Evolutionary conservation across 92 coral and sea anemone genomes (phyloP).

Genomic region (Hydrozoanthus gracilis): DNA sequence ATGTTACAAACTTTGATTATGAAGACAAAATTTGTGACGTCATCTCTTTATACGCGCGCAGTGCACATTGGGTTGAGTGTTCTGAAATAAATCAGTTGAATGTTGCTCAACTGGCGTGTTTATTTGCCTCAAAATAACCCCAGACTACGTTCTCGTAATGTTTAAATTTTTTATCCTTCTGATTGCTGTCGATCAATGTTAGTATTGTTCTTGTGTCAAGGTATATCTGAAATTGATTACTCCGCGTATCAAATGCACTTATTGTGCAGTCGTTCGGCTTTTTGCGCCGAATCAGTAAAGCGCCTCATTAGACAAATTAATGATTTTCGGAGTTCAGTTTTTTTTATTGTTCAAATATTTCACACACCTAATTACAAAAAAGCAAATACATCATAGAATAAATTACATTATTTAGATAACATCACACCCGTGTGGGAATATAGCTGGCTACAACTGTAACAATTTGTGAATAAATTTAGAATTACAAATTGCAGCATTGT

Average conservation of each 20-base stretch:
- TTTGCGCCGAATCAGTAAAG: neutral
- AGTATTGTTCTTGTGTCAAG: neutral
- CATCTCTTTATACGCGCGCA: too few species aligned
- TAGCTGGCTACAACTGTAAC: neutral
- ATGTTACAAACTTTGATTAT: too few species aligned
- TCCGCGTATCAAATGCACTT: neutral
- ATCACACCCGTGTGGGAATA: neutral
- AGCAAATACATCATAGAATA: neutral
- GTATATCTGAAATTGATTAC: neutral
- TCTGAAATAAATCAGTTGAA: neutral
- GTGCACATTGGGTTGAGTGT: neutral
- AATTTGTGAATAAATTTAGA: too few species aligned
- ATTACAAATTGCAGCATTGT: too few species aligned
- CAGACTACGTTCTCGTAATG: neutral
- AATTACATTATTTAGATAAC: neutral
- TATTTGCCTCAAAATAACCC: too few species aligned
- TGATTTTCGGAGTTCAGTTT: neutral
- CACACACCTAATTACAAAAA: neutral
- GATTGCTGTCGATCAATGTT: neutral
- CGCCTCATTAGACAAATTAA: neutral
- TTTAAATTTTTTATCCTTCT: neutral
- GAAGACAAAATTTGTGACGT: too few species aligned
- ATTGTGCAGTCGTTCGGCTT: neutral
- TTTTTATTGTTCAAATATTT: neutral
- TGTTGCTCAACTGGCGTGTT: too few species aligned